phyloP scores from a whole-genome alignment of 2,888 invertebrate species.

The Zygaena filipendulae region DNA sequence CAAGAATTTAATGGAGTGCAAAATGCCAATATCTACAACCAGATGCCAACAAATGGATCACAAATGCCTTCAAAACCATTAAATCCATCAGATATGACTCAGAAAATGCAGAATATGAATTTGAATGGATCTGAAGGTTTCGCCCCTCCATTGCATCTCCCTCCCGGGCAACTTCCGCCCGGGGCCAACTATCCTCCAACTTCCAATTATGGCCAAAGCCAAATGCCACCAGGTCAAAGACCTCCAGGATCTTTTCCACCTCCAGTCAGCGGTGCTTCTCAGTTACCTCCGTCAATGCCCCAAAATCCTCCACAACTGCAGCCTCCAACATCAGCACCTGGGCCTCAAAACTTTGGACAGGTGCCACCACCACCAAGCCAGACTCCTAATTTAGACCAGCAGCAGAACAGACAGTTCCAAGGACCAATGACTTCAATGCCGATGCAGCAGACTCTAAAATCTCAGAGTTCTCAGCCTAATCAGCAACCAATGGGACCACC shows the following conservation, averaged over 20 bases:
- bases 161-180: slow-evolving; percentile 32
- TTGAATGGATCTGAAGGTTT: slow-evolving; percentile 45
- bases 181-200: slow-evolving; percentile 31
- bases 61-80: slow-evolving; percentile 26
- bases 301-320: slow-evolving; percentile 21
- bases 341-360: slow-evolving; percentile 24
- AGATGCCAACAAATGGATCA: slow-evolving; percentile 37
- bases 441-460: slow-evolving; percentile 20
- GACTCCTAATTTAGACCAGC: slow-evolving; percentile 11
- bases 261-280: slow-evolving; percentile 29
- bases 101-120: slow-evolving; percentile 58
- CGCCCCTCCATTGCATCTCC: slow-evolving; percentile 39
- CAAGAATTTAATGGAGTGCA: slow-evolving; percentile 53
- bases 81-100: slow-evolving; percentile 42
- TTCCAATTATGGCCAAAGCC: slow-evolving; percentile 26
- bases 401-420: slow-evolving; percentile 15
- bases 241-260: slow-evolving; percentile 30
- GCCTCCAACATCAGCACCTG: slow-evolving; percentile 28
- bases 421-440: slow-evolving; percentile 19
- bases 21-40: slow-evolving; percentile 44
- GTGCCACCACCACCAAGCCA: slow-evolving; percentile 25
- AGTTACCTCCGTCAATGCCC: slow-evolving; percentile 21
- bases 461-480: slow-evolving; percentile 28
- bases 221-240: slow-evolving; percentile 32
- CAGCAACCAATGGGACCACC: slow-evolving; percentile 14